A percentile compares a stretch with the other conserved stretches of the same genome.
Conservation (phyloP, 92 coral and sea anemone species). For the Porites evermanni region DNA sequence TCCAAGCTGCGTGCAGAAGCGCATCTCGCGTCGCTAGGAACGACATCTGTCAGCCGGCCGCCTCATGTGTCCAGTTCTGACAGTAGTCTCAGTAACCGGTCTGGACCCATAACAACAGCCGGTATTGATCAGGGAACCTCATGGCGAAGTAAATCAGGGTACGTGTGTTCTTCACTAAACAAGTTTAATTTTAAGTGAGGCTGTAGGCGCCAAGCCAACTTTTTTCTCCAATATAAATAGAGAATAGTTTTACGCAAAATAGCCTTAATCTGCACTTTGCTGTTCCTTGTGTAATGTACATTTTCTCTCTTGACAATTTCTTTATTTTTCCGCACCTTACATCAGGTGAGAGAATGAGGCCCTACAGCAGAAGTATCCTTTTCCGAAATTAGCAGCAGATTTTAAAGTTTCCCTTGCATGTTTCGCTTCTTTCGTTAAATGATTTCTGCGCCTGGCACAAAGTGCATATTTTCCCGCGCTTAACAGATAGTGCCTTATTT, state of each 20-base stretch:
- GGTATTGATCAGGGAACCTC: not conserved
- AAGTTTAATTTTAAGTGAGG: not conserved
- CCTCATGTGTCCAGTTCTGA: constrained; percentile 37
- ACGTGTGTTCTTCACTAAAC: not conserved
- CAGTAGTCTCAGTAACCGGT: constrained; percentile 22
- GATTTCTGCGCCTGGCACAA: not conserved
- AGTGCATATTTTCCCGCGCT: not conserved
- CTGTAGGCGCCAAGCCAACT: not conserved
- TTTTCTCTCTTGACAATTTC: too few relatives aligned
- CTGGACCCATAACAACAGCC: not conserved
- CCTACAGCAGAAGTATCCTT: too few relatives aligned
- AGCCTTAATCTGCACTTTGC: too few relatives aligned
- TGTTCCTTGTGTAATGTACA: too few relatives aligned
- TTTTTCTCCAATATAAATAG: too few relatives aligned
- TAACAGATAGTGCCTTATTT: not conserved
- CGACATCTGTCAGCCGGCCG: constrained; percentile 42
- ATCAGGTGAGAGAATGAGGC: too few relatives aligned
- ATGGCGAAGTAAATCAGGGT: constrained; percentile 22
- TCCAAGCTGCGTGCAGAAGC: constrained; percentile 87
- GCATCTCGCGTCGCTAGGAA: constrained; percentile 74
- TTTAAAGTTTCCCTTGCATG: too few relatives aligned
- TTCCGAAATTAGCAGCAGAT: too few relatives aligned
- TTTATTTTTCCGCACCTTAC: too few relatives aligned
- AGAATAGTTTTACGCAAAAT: too few relatives aligned
- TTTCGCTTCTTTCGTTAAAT: too few relatives aligned